These are phyloP conservation scores for Eptesicus fuscus DNA, from an alignment of 2,113 vertebrate species.

Conservation along the genomic window DNA sequence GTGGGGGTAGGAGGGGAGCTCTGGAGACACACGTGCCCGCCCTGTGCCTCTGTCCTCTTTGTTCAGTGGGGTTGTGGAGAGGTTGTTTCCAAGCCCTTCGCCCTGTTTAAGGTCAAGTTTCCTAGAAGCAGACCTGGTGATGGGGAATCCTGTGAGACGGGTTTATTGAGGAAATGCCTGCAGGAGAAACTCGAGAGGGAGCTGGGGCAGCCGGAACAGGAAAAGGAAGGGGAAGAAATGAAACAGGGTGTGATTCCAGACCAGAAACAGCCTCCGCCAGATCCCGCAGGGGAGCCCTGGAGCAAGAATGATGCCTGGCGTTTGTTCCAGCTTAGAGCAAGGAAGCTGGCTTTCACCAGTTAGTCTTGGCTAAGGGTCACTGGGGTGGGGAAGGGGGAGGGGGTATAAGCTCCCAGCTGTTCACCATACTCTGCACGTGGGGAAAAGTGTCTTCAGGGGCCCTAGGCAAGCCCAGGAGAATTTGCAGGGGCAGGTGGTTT, in stretches of 20 bases:
- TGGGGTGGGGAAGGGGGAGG: too few relatives aligned
- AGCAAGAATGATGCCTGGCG: not conserved
- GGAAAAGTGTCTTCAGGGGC: not conserved
- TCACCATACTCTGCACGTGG: not conserved
- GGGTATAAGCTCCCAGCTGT: not conserved
- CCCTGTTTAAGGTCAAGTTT: not conserved
- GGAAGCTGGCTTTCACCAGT: not conserved
- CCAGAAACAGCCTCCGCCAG: too few relatives aligned
- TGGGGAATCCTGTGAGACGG: not conserved
- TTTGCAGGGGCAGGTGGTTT: not conserved
- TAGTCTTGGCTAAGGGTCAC: not conserved
- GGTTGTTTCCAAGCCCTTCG: not conserved
- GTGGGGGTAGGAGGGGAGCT: too few relatives aligned
- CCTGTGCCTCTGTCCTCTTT: not conserved
- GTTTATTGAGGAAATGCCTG: not conserved
- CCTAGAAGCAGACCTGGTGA: not conserved
- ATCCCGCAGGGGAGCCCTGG: not conserved
- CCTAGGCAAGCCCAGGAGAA: not conserved
- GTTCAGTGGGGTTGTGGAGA: not conserved
- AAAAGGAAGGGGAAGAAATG: not conserved
- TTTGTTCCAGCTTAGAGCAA: not conserved
- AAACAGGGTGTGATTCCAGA: not conserved
- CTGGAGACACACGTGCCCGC: accelerated
- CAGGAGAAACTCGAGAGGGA: not conserved
- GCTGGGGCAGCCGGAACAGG: not conserved